Percentiles rank a stretch among this genome's conserved stretches.
phyloP scores from a whole-genome alignment of 1,140 invertebrate genomes.

The Drosophila grimshawi region DNA sequence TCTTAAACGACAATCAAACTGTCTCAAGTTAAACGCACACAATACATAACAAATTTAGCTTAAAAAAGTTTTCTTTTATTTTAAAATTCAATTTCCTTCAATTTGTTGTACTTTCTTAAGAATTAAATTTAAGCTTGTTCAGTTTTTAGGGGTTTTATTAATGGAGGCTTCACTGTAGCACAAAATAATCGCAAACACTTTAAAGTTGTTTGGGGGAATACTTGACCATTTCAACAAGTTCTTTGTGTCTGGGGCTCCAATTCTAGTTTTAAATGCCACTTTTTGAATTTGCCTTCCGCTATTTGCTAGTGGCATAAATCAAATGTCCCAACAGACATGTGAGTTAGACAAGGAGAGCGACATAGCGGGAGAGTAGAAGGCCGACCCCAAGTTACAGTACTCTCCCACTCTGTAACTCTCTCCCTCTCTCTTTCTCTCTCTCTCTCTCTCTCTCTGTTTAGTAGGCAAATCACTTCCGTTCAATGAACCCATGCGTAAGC shows the following conservation, averaged over 20 bases:
- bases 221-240: neutral
- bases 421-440: slow-evolving; percentile 1
- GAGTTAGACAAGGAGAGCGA: slow-evolving; percentile 10
- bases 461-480: slow-evolving; percentile 83
- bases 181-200: too few relatives aligned
- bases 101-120: too few relatives aligned
- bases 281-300: slow-evolving; percentile 36
- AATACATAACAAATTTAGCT: too few relatives aligned
- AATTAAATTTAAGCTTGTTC: neutral
- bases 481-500: slow-evolving; percentile 82
- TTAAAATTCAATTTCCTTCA: too few relatives aligned
- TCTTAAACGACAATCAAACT: too few relatives aligned
- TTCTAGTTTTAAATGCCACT: slow-evolving; percentile 5
- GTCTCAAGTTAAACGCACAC: too few relatives aligned
- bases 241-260: neutral
- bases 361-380: slow-evolving; percentile 27
- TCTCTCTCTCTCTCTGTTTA: slow-evolving; percentile 10
- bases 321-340: slow-evolving; percentile 3
- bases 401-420: neutral
- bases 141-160: neutral
- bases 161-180: neutral
- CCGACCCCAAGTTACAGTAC: slow-evolving; percentile 55
- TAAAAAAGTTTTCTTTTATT: too few relatives aligned
- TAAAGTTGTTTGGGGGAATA: neutral
- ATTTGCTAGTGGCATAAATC: slow-evolving; percentile 31